A percentile compares a stretch with the other conserved stretches of the same genome.
Evolutionary conservation across 2,113 vertebrate species (phyloP).

Genomic region (Ovibos moschatus): DNA sequence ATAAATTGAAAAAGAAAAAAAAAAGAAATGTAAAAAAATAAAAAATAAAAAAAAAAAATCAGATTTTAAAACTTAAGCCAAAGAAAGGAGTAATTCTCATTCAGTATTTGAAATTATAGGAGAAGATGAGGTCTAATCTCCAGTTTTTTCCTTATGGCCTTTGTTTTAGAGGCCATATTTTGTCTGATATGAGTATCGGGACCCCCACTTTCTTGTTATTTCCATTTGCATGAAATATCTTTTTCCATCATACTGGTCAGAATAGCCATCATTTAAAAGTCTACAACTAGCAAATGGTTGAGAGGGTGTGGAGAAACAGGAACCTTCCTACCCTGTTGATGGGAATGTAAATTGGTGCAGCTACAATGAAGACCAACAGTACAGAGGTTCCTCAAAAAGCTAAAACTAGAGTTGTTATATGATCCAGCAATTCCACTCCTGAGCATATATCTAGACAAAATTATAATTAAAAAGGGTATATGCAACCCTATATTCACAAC

Average conservation of each 20-base stretch:
- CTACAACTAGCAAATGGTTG: neutral
- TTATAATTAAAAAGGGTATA: neutral
- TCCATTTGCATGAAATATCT: neutral
- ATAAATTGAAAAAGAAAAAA: too few species aligned
- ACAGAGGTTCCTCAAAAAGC: neutral
- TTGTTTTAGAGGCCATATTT: neutral
- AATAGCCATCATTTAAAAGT: neutral
- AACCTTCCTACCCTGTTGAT: neutral
- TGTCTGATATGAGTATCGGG: neutral
- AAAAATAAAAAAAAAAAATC: too few species aligned
- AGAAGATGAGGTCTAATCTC: neutral
- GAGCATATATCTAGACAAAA: neutral
- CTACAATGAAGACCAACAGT: neutral
- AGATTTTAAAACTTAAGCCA: neutral
- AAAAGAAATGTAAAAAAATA: too few species aligned
- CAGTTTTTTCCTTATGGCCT: neutral
- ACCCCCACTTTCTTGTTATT: neutral
- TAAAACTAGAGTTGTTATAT: neutral
- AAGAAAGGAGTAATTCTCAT: neutral
- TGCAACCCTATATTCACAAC: neutral
- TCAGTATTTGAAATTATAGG: neutral
- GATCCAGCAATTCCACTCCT: neutral
- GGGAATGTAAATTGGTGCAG: neutral
- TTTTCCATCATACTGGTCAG: neutral
- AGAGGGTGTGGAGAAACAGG: neutral